Evolutionary conservation across 2,888 invertebrate genomes (phyloP).

Genomic region (Patella ulyssiponensis): DNA sequence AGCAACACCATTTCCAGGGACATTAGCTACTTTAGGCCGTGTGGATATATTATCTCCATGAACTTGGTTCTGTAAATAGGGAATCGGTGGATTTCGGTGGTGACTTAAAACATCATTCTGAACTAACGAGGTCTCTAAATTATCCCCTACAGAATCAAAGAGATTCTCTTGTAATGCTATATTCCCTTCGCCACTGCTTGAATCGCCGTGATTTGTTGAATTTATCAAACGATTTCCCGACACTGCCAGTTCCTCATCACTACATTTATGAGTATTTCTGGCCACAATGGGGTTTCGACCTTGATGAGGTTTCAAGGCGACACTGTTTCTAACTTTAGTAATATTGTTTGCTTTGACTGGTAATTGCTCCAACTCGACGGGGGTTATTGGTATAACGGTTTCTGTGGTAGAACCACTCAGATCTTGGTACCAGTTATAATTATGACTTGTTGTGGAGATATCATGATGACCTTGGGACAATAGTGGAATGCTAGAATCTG

Average conservation of each 20-base stretch:
- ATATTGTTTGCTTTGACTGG: constrained; percentile 62
- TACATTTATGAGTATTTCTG: constrained; percentile 79
- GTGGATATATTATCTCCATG: constrained; percentile 69
- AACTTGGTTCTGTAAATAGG: constrained; percentile 84
- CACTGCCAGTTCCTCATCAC: constrained; percentile 74
- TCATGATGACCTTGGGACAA: background rate
- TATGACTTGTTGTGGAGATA: constrained; percentile 4
- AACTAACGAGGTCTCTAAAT: constrained; percentile 71
- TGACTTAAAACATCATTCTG: constrained; percentile 73
- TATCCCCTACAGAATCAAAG: constrained; percentile 64
- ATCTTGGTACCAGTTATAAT: constrained; percentile 35
- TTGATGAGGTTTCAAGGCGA: constrained; percentile 82
- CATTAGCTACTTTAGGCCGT: constrained; percentile 71
- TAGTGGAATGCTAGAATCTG: constrained; percentile 3
- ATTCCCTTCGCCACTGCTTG: background rate
- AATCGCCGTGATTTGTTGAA: constrained; percentile 23
- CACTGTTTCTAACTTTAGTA: constrained; percentile 53
- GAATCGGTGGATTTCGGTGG: constrained; percentile 75
- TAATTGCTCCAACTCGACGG: constrained; percentile 73
- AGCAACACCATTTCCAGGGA: constrained; percentile 59
- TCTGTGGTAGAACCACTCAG: constrained; percentile 76
- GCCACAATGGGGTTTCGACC: constrained; percentile 88
- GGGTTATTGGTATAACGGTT: constrained; percentile 77
- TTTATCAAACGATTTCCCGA: constrained; percentile 71
- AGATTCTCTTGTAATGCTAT: constrained; percentile 44